phyloP scores from a whole-genome alignment of 2,113 vertebrate genomes.

The Todiramphus saurophagus region DNA sequence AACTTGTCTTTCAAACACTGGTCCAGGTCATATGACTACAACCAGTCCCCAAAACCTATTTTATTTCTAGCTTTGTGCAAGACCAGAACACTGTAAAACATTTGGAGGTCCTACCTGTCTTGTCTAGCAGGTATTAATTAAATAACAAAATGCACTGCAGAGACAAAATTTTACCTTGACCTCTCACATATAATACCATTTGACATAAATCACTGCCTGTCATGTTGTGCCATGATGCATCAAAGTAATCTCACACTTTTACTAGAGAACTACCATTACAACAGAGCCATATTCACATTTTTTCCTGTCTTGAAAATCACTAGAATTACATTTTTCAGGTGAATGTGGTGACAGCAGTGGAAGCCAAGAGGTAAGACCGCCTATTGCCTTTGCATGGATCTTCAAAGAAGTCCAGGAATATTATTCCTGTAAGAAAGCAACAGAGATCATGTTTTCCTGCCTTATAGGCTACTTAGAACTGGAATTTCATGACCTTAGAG shows the following conservation, averaged over 20 bases:
- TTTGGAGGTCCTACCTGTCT: not conserved
- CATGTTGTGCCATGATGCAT: not conserved
- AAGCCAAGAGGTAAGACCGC: not conserved
- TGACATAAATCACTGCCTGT: not conserved
- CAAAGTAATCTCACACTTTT: constrained; percentile 3
- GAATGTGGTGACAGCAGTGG: not conserved
- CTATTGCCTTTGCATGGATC: not conserved
- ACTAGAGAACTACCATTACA: not conserved
- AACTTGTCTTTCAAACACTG: not conserved
- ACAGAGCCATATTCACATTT: not conserved
- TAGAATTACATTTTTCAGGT: not conserved
- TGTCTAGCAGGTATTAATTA: not conserved
- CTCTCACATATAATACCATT: not conserved
- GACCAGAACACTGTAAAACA: not conserved
- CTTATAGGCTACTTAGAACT: not conserved
- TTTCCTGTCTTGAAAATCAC: not conserved
- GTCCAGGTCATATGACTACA: not conserved
- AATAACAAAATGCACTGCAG: not conserved
- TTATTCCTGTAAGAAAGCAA: not conserved
- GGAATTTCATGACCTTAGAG: not conserved
- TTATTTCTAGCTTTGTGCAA: not conserved
- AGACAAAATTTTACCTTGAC: not conserved
- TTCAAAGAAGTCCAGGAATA: constrained; percentile 22
- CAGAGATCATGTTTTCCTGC: not conserved
- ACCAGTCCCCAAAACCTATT: not conserved